These are phyloP conservation scores for Percopsis transmontana DNA, from an alignment of 2,113 vertebrate species.

Conservation along the genomic window DNA sequence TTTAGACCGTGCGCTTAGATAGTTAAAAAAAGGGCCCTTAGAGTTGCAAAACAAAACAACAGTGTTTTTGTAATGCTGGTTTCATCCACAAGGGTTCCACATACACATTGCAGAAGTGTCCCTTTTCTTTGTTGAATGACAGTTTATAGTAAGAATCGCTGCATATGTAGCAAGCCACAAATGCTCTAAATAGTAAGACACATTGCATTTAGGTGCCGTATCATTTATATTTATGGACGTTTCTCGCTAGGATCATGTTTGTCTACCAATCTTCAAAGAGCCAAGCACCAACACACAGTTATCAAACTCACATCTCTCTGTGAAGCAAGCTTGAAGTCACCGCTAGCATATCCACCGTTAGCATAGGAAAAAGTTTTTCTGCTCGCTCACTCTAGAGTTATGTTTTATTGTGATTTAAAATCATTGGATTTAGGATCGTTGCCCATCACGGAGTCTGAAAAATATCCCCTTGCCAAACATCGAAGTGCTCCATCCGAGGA, in stretches of 20 bases:
- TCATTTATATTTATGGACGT: not conserved
- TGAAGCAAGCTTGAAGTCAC: not conserved
- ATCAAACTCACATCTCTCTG: not conserved
- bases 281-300: conserved; percentile 2
- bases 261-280: not conserved
- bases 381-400: not conserved
- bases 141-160: no score
- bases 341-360: not conserved
- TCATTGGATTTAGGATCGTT: not conserved
- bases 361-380: not conserved
- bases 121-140: no score
- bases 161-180: no score
- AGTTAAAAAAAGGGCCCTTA: no score
- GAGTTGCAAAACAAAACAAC: no score
- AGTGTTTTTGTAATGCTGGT: no score
- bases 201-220: no score
- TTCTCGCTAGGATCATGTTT: not conserved
- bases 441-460: not conserved
- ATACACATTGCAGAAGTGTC: no score
- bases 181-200: no score
- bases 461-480: not conserved
- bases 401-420: not conserved
- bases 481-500: not conserved
- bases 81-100: no score
- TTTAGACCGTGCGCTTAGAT: no score